Percentiles rank a stretch among this genome's conserved stretches.
These are phyloP conservation scores for Coenobita brevimanus DNA, from an alignment of 1,140 invertebrate genomes.

Conservation along the genomic window DNA sequence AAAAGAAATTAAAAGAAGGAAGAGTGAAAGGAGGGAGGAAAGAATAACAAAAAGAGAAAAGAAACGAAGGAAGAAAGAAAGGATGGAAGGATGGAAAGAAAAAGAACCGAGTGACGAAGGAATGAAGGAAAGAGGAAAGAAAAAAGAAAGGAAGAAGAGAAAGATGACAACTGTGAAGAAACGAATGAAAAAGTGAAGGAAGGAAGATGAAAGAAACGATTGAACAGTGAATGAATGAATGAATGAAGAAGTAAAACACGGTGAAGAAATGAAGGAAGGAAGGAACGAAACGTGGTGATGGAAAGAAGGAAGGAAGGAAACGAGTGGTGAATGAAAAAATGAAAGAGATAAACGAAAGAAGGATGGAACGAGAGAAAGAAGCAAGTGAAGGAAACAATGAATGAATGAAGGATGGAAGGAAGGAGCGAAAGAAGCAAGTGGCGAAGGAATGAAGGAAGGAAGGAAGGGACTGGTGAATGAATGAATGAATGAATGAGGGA, in stretches of 20 bases:
- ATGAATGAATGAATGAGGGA: not conserved
- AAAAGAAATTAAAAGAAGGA: not conserved
- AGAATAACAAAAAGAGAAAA: not conserved
- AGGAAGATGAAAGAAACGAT: not conserved
- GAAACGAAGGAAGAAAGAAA: not conserved
- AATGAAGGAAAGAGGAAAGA: not conserved
- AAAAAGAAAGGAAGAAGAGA: not conserved
- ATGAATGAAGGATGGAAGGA: not conserved
- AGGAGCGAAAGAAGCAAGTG: conserved; percentile 8
- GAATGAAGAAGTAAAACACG: not conserved
- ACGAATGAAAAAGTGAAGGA: not conserved
- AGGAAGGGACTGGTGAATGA: not conserved
- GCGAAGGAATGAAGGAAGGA: conserved; percentile 4
- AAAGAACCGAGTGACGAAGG: not conserved
- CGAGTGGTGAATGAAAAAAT: too few species aligned
- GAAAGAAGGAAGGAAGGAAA: not conserved
- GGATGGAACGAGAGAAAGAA: not conserved
- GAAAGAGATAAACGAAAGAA: not conserved
- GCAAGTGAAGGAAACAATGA: not conserved
- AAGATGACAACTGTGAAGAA: not conserved
- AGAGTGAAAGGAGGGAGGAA: not conserved
- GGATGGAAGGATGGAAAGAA: not conserved
- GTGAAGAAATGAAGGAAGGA: not conserved
- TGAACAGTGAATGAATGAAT: not conserved
- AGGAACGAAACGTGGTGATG: not conserved